Evolutionary conservation across 2,888 invertebrate species (phyloP), one percentile per base, ranked within the genome.

Genomic region (Dinocampus coccinellae): DNA sequence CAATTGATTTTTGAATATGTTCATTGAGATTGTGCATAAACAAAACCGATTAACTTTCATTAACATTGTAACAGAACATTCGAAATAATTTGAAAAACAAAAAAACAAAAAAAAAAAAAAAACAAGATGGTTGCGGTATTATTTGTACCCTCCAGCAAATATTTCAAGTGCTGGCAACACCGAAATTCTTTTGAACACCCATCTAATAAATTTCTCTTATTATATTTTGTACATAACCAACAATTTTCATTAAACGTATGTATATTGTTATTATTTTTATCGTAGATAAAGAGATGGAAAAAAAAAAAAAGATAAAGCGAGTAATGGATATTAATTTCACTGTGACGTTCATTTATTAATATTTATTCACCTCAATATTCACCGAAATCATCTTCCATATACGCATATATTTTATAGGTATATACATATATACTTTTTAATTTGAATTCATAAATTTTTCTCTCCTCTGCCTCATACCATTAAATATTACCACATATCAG

Each of bases 401-500:
- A 20, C 16, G 9, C 16, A 36, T 10, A 36, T 10, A 36, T 7
- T 4, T 33, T 39, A 13, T 13, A 39, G 13, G n/a, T 13, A 47
- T 2, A 47, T 7, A n/a, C 4, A 16, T 42, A 42, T 47, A n/a
- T 20, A 20, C 1, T 7, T 47, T n/a, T 47, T 55, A 55, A 24
- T 55, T 55, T 55, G 1, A 24, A 10, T 53, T 24, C 9, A 53
- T 22, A 24, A 11, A 55, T 55, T 55, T 26, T 55, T 22, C 24
- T 55, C 55, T 13, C 24, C 55, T 26, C 26, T n/a, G n/a, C n/a
- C n/a, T 26, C 24, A 22, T 26, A 69, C 67, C 69, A 24, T 63
- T 52, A 63, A 69, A 47, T 34, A 42, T 36, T 26, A 55, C 55
- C 11, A 53, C 26, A 53, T 68, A 20, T 60, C n/a, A 53, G 68